A percentile compares a stretch with the other conserved stretches of the same genome.
Evolutionary conservation across 2,888 invertebrate species (phyloP).

Genomic region (Mimachlamys varia): DNA sequence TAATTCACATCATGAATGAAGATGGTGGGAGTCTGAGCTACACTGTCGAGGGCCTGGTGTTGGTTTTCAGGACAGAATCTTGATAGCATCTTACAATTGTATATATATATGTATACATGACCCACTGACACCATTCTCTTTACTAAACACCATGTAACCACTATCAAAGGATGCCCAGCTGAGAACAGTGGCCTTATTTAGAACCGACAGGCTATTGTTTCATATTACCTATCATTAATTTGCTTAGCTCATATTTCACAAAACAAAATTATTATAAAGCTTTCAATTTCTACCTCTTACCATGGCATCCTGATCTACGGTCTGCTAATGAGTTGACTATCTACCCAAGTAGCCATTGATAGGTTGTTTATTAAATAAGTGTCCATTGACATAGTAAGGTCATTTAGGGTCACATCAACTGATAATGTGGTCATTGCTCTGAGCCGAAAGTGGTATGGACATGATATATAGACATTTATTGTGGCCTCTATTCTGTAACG

Average conservation of each 20-base stretch:
- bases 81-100: conserved; percentile 11
- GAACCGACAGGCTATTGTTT: too few species aligned
- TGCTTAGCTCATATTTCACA: background rate
- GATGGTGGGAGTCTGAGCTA: background rate
- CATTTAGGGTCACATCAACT: background rate
- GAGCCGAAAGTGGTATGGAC: too few species aligned
- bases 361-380: background rate
- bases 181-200: conserved; percentile 23
- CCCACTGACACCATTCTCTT: background rate
- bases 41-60: conserved; percentile 16
- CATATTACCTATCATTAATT: background rate
- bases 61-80: background rate
- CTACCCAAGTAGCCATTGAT: background rate
- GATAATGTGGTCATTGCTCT: too few species aligned
- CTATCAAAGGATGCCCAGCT: too few species aligned
- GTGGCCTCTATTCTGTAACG: too few species aligned
- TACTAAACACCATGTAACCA: background rate
- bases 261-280: background rate
- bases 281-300: background rate
- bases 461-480: too few species aligned
- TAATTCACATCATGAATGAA: conserved; percentile 34
- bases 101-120: background rate
- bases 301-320: background rate
- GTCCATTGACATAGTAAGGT: background rate
- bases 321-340: background rate